Conservation (phyloP, 2,797 vertebrate genomes). For the Pyrrhura leucotis region DNA sequence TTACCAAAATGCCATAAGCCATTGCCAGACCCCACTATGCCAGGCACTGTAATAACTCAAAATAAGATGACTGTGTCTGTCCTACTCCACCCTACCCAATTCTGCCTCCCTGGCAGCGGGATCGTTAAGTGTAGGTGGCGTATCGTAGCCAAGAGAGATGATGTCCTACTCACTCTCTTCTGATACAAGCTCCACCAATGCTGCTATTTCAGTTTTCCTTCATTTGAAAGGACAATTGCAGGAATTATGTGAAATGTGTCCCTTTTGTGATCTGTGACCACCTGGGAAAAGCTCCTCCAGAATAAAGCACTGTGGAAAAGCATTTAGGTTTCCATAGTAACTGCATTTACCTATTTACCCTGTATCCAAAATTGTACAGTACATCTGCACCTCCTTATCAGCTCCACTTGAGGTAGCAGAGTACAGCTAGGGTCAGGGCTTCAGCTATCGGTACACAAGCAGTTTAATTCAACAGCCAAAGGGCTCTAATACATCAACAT, state of each 20-base stretch:
- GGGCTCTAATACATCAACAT: neutral
- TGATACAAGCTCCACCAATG: conserved; percentile 4
- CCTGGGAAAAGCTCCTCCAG: conserved; percentile 32
- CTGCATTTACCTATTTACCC: conserved; percentile 74
- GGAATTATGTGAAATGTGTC: conserved; percentile 3
- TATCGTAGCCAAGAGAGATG: conserved; percentile 45
- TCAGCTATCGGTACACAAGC: neutral
- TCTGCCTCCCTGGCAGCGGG: conserved; percentile 7
- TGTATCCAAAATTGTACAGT: conserved; percentile 67
- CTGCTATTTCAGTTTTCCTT: neutral
- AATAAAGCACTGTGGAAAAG: conserved; percentile 58
- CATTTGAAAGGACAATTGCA: neutral
- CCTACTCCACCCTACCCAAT: conserved; percentile 15
- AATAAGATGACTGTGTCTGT: conserved; percentile 15
- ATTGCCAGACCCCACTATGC: neutral
- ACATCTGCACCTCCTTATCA: conserved; percentile 60
- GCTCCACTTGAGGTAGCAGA: conserved; percentile 67
- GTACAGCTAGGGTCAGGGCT: conserved; percentile 55
- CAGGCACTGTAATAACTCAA: neutral
- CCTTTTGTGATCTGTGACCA: conserved; percentile 42
- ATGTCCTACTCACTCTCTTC: conserved; percentile 50
- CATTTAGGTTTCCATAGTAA: conserved; percentile 77
- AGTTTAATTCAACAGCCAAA: neutral
- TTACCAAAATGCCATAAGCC: neutral
- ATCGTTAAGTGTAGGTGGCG: conserved; percentile 25